Percentiles rank a stretch among this genome's conserved stretches.
Conservation (phyloP, 2,797 vertebrate species). For the Onychomys torridus region DNA sequence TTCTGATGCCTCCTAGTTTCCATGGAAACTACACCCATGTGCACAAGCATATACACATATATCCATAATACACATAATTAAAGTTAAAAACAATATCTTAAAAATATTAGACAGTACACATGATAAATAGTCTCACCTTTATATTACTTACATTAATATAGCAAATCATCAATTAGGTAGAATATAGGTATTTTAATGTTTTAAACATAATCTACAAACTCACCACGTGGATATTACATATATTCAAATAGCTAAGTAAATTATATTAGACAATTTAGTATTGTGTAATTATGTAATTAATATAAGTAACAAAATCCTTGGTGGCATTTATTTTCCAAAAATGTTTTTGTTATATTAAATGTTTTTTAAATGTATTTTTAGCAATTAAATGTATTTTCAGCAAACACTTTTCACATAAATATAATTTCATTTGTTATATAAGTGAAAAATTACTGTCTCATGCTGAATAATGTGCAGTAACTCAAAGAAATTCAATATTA, state of each 20-base stretch:
- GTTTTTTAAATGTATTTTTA: too few species aligned
- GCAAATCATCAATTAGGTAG: not conserved
- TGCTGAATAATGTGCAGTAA: not conserved
- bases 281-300: not conserved
- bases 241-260: not conserved
- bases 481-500: not conserved
- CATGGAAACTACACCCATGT: not conserved
- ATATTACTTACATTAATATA: not conserved
- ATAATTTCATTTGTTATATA: constrained; percentile 20
- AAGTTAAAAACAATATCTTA: not conserved
- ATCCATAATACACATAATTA: not conserved
- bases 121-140: not conserved
- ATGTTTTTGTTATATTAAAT: not conserved
- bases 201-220: not conserved
- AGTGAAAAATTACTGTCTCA: constrained; percentile 45
- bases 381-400: constrained; percentile 39
- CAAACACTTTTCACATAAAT: constrained; percentile 45
- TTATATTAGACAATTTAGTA: not conserved
- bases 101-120: not conserved
- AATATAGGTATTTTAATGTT: not conserved
- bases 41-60: not conserved
- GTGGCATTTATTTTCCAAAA: constrained; percentile 7
- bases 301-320: not conserved
- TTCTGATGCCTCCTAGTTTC: not conserved
- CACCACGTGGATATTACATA: not conserved